Evolutionary conservation across 2,888 invertebrate genomes (phyloP), one percentile per base, ranked within the genome.

Genomic region (Pristionchus entomophagus): DNA sequence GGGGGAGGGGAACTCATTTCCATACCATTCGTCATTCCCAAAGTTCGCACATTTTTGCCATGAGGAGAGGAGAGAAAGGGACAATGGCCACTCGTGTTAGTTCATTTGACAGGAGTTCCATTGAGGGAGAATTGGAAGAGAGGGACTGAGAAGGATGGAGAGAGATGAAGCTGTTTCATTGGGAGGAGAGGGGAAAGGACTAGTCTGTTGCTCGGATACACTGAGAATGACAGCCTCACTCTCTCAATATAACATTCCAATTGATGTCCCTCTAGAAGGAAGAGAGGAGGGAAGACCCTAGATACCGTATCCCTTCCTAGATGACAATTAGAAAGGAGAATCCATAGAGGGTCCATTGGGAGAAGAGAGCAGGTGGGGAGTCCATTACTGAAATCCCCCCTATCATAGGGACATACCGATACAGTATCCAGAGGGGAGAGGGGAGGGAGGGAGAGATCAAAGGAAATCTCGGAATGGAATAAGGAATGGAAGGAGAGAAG

Each of bases 11-110:
- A 41, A n/a, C 38, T 41, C 41, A 45, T 77, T 45, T 38, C 19
- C 38, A 65, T 65, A 32, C 35, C 32, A n/a, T 32, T 65, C 65
- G 65, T 19, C 56, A 56, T 56, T 22, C 56, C 56, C 12, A 56
- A 10, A 56, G 56, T 56, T 56, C 56, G 56, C 56, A 56, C 56
- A 26, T n/a, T 56, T 56, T n/a, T 56, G 56, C 56, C 19, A 56
- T 56, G 56, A 56, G 26, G 32, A 32, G 32, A 62, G 78, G 81
- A 85, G 78, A 84, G 84, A 86, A 84, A 35, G n/a, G n/a, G n/a
- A n/a, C n/a, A n/a, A n/a, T n/a, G n/a, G n/a, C n/a, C n/a, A n/a
- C n/a, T n/a, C n/a, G n/a, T n/a, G n/a, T n/a, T n/a, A n/a, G n/a
- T n/a, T n/a, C n/a, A n/a, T n/a, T n/a, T n/a, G n/a, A n/a, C n/a